Conservation (phyloP, 2,113 vertebrate genomes). For the Phaethon lepturus region DNA sequence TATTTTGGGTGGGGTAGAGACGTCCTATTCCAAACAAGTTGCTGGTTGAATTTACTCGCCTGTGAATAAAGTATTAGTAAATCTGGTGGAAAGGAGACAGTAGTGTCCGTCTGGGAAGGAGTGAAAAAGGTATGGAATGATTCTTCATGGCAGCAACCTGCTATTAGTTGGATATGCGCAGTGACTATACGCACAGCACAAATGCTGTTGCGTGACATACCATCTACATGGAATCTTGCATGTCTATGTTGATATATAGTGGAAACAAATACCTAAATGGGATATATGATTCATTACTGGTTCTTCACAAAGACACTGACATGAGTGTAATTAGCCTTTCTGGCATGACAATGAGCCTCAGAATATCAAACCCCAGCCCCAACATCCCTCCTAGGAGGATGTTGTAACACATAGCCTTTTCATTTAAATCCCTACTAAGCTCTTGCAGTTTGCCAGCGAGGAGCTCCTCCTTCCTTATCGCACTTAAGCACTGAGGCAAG, state of each 20-base stretch:
- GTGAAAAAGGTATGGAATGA: neutral
- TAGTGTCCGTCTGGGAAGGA: neutral
- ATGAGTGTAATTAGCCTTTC: neutral
- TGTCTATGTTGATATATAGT: neutral
- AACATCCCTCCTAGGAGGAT: neutral
- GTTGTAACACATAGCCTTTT: neutral
- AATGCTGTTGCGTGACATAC: neutral
- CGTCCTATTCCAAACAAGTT: neutral
- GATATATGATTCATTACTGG: neutral
- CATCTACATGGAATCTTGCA: neutral
- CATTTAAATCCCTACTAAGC: neutral
- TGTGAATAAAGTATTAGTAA: neutral
- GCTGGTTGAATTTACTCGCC: neutral
- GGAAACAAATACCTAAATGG: neutral
- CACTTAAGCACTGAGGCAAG: neutral
- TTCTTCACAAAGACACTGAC: neutral
- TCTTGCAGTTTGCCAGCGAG: neutral
- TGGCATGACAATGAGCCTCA: neutral
- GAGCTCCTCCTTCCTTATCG: neutral
- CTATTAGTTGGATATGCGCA: neutral
- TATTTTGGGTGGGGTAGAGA: neutral
- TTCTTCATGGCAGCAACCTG: neutral
- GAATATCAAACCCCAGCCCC: neutral
- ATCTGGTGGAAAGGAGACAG: neutral
- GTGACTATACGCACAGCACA: neutral